A percentile compares a stretch with the other conserved stretches of the same genome.
phyloP scores from a whole-genome alignment of 2,797 vertebrate genomes.

The Tokudaia muenninki region DNA sequence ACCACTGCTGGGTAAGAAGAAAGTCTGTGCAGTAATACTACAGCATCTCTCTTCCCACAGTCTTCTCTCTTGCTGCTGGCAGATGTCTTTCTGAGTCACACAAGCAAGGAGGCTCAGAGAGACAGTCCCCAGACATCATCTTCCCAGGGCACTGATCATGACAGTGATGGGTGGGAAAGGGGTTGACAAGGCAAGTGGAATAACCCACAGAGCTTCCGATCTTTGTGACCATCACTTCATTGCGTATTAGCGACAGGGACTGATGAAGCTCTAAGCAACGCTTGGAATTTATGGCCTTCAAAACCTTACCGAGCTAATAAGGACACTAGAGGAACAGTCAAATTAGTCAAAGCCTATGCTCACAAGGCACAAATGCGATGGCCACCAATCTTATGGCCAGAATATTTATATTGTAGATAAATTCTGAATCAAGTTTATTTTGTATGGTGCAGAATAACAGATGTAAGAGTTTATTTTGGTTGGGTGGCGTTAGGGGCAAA shows the following conservation, averaged over 20 bases:
- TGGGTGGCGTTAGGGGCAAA: neutral
- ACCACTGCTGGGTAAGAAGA: neutral
- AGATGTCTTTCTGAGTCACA: neutral
- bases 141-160: neutral
- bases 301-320: neutral
- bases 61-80: neutral
- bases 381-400: neutral
- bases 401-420: conserved; percentile 47
- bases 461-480: conserved; percentile 44
- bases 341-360: neutral
- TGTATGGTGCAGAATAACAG: conserved; percentile 12
- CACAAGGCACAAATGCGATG: conserved; percentile 8
- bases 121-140: neutral
- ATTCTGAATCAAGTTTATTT: conserved; percentile 3
- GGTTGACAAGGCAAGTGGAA: neutral
- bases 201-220: neutral
- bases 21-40: neutral
- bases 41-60: neutral
- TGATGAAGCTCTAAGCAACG: conserved; percentile 2
- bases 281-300: neutral
- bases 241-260: neutral
- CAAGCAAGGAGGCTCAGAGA: neutral
- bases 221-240: neutral
- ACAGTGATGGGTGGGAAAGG: neutral
- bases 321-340: neutral